Percentiles rank a stretch among this genome's conserved stretches.
These are phyloP conservation scores for Caenorhabditis wallacei DNA, from an alignment of 2,888 invertebrate species.

Conservation along the genomic window DNA sequence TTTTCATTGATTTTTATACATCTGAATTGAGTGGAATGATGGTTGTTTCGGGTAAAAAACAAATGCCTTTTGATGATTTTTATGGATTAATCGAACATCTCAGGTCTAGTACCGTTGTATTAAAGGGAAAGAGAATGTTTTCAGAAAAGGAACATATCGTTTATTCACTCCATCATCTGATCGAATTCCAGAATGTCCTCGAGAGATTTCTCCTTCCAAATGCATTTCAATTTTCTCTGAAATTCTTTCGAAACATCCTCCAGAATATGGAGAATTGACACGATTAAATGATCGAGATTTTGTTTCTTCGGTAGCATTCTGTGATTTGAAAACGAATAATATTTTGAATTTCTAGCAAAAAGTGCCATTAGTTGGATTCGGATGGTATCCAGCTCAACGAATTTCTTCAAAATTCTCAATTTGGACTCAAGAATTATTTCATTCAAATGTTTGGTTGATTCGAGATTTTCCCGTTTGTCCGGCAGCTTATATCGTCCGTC, in stretches of 20 bases:
- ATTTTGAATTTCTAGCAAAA: constrained; percentile 42
- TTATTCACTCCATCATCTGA: constrained; percentile 58
- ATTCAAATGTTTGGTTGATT: constrained; percentile 56
- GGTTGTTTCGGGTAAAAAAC: constrained; percentile 65
- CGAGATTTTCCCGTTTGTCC: constrained; percentile 66
- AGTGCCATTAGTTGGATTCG: constrained; percentile 61
- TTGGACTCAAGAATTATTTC: constrained; percentile 62
- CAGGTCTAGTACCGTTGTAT: constrained; percentile 18
- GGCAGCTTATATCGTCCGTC: constrained; percentile 57
- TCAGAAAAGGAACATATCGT: constrained; percentile 59
- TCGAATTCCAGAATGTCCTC: constrained; percentile 65
- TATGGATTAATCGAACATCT: constrained; percentile 56
- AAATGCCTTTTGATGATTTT: constrained; percentile 65
- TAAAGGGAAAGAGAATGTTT: no score
- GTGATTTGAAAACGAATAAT: background rate
- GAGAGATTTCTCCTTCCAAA: constrained; percentile 32
- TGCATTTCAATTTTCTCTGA: constrained; percentile 54
- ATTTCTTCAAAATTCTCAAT: constrained; percentile 59
- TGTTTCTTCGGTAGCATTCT: constrained; percentile 40
- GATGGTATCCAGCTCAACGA: constrained; percentile 66
- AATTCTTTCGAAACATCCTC: constrained; percentile 50
- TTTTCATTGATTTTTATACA: constrained; percentile 66
- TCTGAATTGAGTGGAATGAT: constrained; percentile 67
- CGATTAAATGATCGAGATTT: constrained; percentile 55
- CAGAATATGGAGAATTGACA: constrained; percentile 48